Percentiles rank a stretch among this genome's conserved stretches.
Evolutionary conservation across 2,113 vertebrate species (phyloP).

Genomic region (Grammatotria lemairii): DNA sequence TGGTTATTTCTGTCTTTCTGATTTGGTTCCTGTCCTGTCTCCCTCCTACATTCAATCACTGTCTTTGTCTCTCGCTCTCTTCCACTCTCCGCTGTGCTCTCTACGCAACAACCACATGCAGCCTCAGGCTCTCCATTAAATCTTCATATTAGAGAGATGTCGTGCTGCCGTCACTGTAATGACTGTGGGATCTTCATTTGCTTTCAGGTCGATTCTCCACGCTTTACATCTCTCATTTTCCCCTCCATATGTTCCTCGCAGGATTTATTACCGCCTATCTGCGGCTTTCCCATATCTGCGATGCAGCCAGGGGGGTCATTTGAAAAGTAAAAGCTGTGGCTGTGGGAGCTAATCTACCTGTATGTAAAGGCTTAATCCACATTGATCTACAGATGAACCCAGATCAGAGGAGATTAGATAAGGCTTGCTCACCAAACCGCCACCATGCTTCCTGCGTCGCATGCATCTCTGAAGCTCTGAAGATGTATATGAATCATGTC

Average conservation of each 20-base stretch:
- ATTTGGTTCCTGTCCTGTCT: neutral
- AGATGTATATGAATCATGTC: neutral
- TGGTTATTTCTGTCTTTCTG: neutral
- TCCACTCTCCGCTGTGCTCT: neutral
- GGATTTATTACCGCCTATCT: constrained; percentile 17
- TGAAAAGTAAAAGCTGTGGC: neutral
- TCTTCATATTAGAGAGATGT: constrained; percentile 25
- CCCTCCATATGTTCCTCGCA: neutral
- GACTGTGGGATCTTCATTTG: constrained; percentile 12
- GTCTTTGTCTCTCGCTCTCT: neutral
- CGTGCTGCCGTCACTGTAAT: neutral
- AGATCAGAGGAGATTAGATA: constrained; percentile 43
- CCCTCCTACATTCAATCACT: neutral
- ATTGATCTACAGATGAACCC: constrained; percentile 41
- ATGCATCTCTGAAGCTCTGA: neutral
- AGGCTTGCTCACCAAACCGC: neutral
- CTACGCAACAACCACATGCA: neutral
- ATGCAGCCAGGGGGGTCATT: neutral
- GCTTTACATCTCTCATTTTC: constrained; percentile 11
- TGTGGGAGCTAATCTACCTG: constrained; percentile 24
- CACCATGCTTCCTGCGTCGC: neutral
- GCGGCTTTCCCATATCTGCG: neutral
- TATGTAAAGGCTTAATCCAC: constrained; percentile 38
- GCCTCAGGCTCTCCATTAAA: constrained; percentile 21
- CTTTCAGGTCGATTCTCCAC: constrained; percentile 22